phyloP scores from a whole-genome alignment of 2,888 invertebrate genomes.

The Geophilus truncorum region DNA sequence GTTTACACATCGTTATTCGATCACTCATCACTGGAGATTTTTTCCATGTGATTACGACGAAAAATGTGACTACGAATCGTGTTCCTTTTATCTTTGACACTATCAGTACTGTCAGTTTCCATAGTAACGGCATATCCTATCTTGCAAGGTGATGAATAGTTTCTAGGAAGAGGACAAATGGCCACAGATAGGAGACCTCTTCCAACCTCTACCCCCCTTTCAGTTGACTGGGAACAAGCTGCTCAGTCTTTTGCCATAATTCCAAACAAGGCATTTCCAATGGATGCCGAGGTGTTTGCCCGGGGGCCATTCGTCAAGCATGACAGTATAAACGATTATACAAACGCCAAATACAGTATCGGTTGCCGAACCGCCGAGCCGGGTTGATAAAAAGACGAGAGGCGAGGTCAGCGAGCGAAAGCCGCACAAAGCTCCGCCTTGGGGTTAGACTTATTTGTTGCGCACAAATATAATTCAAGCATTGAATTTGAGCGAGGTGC shows the following conservation, averaged over 20 bases:
- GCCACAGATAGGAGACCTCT: conserved; percentile 10
- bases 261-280: not conserved
- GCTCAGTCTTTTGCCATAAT: conserved; percentile 1
- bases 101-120: conserved; percentile 21
- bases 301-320: not conserved
- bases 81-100: not conserved
- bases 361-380: not conserved
- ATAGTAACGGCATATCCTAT: conserved; percentile 18
- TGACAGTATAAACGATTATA: not conserved
- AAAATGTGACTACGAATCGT: conserved; percentile 16
- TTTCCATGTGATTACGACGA: not conserved
- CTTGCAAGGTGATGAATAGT: conserved; percentile 15
- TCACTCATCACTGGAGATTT: not conserved
- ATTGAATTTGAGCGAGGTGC: conserved; percentile 15
- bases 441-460: conserved; percentile 16
- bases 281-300: not conserved
- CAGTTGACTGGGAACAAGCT: not conserved
- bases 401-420: not conserved
- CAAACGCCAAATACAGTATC: not conserved
- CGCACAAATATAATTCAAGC: conserved; percentile 5
- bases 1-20: not conserved
- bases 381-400: not conserved
- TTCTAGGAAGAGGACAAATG: conserved; percentile 19
- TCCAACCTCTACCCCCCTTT: not conserved
- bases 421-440: not conserved